Evolutionary conservation across 2,888 invertebrate species (phyloP), one percentile per base, ranked within the genome.

Genomic region (Limnephilus marmoratus): DNA sequence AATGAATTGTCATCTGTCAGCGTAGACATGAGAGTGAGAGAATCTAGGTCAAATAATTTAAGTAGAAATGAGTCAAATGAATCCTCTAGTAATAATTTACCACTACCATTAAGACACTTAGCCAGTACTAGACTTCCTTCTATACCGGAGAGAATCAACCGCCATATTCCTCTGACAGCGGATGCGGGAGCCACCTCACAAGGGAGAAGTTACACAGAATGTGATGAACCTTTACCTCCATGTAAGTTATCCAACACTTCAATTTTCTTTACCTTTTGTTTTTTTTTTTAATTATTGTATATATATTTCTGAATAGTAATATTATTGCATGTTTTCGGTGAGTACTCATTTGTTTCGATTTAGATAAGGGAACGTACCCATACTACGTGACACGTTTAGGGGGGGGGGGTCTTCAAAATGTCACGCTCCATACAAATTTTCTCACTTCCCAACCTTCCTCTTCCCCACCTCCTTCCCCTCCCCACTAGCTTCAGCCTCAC

Each of bases 201-300:
- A 18, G 94, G 96, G 49, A 94, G 95, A 13, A 94, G 95, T 24
- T 96, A 97, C 91, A 96, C 97, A 53, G 97, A 97, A 94, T 96
- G 97, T 93, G 98, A 98, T 94, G 98, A 98, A 94, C 98, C 98
- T 24, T 95, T 99, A 94, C 99, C 99, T 86, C 97, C 98, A 94
- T 98, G 98, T 98, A 96, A 96, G 97, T 80, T 31, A 81, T 37
- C 11, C 37, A 29, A 18, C 34, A 31, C 41, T 45, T 34, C 31
- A 29, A 45, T 86, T 85, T 85, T 15, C 2, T 87, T 37, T 45
- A 41, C 41, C 37, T 37, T 37, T 37, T 37, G 2, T 37, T 37
- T 37, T 18, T 34, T 31, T n/a, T 4, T 86, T 45, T 3, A 29
- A 87, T 53, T 53, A 53, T 13, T 29, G 12, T 31, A 45, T 53